Conservation (phyloP, 30 jellyfish, hydroid and myxozoan genomes). For the Aurelia coerulea region DNA sequence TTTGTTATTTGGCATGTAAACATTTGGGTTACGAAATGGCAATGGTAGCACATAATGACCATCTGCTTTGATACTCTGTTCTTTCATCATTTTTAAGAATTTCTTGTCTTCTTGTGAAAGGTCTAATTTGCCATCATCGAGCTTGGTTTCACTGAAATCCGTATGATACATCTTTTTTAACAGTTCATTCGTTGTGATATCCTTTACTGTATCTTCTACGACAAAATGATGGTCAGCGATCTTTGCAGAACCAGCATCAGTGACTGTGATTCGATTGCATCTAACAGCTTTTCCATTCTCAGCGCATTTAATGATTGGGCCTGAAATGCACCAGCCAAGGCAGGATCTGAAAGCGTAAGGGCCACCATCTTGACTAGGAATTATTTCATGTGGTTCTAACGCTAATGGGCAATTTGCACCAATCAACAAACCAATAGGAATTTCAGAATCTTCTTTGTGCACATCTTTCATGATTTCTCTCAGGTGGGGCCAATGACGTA, state of each 20-base stretch:
- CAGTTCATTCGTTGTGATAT: conserved; percentile 8
- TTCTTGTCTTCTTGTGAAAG: conserved; percentile 12
- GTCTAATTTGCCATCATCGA: not conserved
- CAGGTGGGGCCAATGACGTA: no score
- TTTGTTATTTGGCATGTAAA: conserved; percentile 36
- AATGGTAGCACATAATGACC: conserved; percentile 65
- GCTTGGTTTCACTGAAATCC: conserved; percentile 9
- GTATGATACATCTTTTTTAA: conserved; percentile 10
- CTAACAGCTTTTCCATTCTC: conserved; percentile 9
- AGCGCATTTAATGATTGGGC: conserved; percentile 8
- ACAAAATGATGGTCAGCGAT: conserved; percentile 3
- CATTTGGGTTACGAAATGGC: conserved; percentile 52
- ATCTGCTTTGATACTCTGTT: conserved; percentile 8
- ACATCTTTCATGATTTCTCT: no score
- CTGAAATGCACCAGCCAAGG: conserved; percentile 36
- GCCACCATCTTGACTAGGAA: conserved; percentile 21
- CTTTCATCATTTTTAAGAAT: conserved; percentile 16
- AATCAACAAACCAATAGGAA: no score
- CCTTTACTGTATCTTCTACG: conserved; percentile 23
- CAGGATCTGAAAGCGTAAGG: conserved; percentile 31
- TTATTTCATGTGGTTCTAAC: conserved; percentile 18
- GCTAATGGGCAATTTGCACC: no score
- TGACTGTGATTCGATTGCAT: conserved; percentile 10
- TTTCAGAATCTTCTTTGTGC: no score
- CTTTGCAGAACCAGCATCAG: conserved; percentile 6